phyloP scores from a whole-genome alignment of 2,113 vertebrate genomes.

The Xyliphius kryptos region DNA sequence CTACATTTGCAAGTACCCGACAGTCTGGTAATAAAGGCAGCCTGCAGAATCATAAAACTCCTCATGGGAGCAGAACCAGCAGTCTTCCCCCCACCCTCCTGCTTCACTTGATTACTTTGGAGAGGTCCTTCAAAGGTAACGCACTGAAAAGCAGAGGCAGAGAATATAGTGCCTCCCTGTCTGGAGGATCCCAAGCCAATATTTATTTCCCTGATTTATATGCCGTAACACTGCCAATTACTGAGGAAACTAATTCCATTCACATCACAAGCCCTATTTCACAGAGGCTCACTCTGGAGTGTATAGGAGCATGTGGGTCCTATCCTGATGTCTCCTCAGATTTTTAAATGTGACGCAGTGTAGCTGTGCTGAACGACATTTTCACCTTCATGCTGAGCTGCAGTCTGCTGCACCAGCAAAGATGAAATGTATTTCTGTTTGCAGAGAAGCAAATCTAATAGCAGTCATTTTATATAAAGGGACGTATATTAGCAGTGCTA shows the following conservation, averaged over 20 bases:
- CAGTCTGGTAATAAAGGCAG: conserved; percentile 39
- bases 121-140: conserved; percentile 51
- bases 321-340: conserved; percentile 21
- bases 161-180: conserved; percentile 45
- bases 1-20: conserved; percentile 41
- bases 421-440: too few relatives aligned
- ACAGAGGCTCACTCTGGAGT: conserved; percentile 37
- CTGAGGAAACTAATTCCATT: conserved; percentile 57
- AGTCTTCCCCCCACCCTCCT: conserved; percentile 24
- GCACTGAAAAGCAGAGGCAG: conserved; percentile 34
- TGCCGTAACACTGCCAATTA: conserved; percentile 55
- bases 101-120: conserved; percentile 54
- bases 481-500: too few relatives aligned
- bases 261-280: conserved; percentile 43
- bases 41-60: conserved; percentile 30
- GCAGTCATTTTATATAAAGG: too few relatives aligned
- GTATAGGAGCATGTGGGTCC: conserved; percentile 13
- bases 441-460: too few relatives aligned
- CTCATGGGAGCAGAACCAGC: conserved; percentile 43
- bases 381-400: conserved; percentile 5
- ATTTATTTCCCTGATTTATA: conserved; percentile 68
- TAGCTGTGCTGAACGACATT: conserved; percentile 14
- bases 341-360: conserved; percentile 35
- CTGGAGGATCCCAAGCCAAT: conserved; percentile 51
- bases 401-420: not conserved